Evolutionary conservation across 2,113 vertebrate genomes (phyloP).

Genomic region (Dissostichus mawsoni): DNA sequence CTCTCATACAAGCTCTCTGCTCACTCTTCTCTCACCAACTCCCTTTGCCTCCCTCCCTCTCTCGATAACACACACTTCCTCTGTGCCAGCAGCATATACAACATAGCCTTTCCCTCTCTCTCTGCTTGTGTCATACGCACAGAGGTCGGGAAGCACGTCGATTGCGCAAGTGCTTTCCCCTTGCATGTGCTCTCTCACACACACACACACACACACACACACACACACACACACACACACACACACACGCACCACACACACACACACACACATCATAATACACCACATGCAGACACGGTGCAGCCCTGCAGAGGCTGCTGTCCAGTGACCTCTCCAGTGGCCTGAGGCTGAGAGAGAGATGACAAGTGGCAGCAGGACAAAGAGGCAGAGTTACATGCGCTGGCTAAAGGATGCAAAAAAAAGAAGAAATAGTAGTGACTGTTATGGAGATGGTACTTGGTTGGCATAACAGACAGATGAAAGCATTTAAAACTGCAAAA

Average conservation of each 20-base stretch:
- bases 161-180: constrained; percentile 32
- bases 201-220: constrained; percentile 5
- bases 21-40: constrained; percentile 50
- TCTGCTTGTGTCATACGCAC: constrained; percentile 27
- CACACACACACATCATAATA: constrained; percentile 21
- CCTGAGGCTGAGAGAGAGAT: constrained; percentile 31
- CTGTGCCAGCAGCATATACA: constrained; percentile 59
- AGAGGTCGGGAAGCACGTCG: constrained; percentile 20
- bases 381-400: constrained; percentile 5
- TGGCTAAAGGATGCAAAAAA: neutral
- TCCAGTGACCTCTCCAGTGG: constrained; percentile 44
- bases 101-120: constrained; percentile 35
- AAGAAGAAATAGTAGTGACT: neutral
- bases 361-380: constrained; percentile 28
- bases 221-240: constrained; percentile 27
- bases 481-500: constrained; percentile 15
- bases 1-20: constrained; percentile 34
- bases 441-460: constrained; percentile 7
- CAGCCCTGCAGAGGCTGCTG: constrained; percentile 40
- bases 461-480: neutral
- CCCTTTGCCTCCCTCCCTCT: constrained; percentile 49
- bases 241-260: constrained; percentile 17
- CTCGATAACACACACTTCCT: constrained; percentile 36
- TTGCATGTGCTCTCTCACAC: constrained; percentile 15
- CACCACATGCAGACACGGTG: constrained; percentile 26